Conservation (phyloP, 2,797 vertebrate species). For the Valencia hispanica region DNA sequence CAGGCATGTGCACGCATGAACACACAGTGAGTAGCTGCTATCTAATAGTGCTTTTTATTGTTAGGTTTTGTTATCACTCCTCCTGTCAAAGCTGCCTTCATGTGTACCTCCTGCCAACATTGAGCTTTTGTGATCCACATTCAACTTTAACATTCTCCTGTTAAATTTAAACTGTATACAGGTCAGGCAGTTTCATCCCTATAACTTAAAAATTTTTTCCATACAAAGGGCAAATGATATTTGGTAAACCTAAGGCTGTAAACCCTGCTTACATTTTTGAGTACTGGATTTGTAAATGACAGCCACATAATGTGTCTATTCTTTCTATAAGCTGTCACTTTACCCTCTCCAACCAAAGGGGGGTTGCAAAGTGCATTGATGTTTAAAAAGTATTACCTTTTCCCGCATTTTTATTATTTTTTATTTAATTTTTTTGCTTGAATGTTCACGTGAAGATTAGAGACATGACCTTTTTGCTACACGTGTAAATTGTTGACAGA, state of each 20-base stretch:
- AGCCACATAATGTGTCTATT: not conserved
- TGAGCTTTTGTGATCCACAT: not conserved
- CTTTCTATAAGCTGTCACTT: not conserved
- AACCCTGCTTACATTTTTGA: not conserved
- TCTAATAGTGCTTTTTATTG: too few species aligned
- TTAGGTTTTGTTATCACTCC: too few species aligned
- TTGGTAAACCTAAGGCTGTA: not conserved
- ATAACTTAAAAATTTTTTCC: not conserved
- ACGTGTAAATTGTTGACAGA: slow-evolving; percentile 21
- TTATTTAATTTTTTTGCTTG: too few species aligned
- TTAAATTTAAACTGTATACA: not conserved
- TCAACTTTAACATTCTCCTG: not conserved
- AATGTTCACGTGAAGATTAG: not conserved
- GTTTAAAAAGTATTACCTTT: not conserved
- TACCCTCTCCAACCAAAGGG: not conserved
- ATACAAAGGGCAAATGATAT: not conserved
- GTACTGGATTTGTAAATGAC: not conserved
- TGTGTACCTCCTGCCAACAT: not conserved
- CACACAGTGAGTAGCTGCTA: too few species aligned
- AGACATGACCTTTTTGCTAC: slow-evolving; percentile 20
- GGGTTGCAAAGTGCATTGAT: not conserved
- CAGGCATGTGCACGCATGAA: too few species aligned
- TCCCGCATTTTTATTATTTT: slow-evolving; percentile 14
- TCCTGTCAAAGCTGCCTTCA: not conserved
- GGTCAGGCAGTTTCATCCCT: not conserved